phyloP scores from a whole-genome alignment of 2,113 vertebrate genomes.

The Syngnathoides biaculeatus region DNA sequence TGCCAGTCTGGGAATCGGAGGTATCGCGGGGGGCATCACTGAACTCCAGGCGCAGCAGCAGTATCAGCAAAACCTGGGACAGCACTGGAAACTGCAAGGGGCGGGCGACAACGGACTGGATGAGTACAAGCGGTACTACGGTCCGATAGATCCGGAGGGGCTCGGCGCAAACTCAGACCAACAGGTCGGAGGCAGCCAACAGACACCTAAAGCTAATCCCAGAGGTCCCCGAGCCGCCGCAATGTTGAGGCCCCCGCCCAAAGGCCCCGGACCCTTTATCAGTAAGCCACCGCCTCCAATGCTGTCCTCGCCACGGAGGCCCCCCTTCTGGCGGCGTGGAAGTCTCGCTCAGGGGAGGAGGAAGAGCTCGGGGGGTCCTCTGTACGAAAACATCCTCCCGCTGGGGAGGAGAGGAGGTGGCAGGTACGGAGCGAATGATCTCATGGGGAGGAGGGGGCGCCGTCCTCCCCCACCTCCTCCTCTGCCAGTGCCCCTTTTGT shows the following conservation, averaged over 20 bases:
- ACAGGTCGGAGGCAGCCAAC: constrained; percentile 59
- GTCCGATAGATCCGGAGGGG: constrained; percentile 88
- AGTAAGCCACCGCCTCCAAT: constrained; percentile 60
- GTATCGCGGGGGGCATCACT: constrained; percentile 66
- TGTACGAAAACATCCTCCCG: constrained; percentile 75
- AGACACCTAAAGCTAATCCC: constrained; percentile 68
- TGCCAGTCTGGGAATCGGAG: constrained; percentile 61
- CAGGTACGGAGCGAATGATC: constrained; percentile 65
- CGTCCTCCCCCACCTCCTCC: constrained; percentile 70
- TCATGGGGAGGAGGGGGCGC: constrained; percentile 60
- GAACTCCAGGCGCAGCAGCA: constrained; percentile 67
- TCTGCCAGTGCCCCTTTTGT: constrained; percentile 69
- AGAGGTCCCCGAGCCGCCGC: constrained; percentile 62
- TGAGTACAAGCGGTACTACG: constrained; percentile 88
- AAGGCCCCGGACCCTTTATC: constrained; percentile 57
- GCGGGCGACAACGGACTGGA: constrained; percentile 72
- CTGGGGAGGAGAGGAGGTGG: constrained; percentile 76
- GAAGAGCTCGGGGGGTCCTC: constrained; percentile 68
- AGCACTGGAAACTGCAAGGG: constrained; percentile 64
- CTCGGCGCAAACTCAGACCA: constrained; percentile 69
- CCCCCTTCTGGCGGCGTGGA: constrained; percentile 72
- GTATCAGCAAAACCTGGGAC: constrained; percentile 62
- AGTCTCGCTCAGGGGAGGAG: constrained; percentile 67
- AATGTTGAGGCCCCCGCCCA: constrained; percentile 61
- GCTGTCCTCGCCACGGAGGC: constrained; percentile 64